A percentile compares a stretch with the other conserved stretches of the same genome.
phyloP scores from a whole-genome alignment of 1,140 invertebrate genomes.

The Sarcophaga peregrina region DNA sequence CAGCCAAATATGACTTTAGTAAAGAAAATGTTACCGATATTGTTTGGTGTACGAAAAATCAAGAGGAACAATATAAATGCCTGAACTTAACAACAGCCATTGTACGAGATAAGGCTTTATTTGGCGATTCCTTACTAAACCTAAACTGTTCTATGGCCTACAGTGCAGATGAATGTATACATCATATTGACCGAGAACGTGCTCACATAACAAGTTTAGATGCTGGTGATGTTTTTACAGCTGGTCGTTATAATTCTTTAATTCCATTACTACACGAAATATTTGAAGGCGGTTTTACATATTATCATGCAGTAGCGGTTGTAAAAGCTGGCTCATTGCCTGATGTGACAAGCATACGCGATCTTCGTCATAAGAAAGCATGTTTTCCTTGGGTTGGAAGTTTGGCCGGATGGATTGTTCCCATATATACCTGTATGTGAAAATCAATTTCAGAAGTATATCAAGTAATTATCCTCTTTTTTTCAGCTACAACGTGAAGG shows the following conservation, averaged over 20 bases:
- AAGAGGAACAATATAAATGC: slow-evolving; percentile 82
- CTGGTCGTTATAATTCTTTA: slow-evolving; percentile 91
- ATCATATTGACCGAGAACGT: slow-evolving; percentile 77
- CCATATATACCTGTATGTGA: slow-evolving; percentile 79
- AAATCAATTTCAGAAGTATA: background rate
- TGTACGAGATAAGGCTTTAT: slow-evolving; percentile 72
- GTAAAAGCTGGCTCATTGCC: slow-evolving; percentile 76
- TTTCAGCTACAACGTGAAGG: slow-evolving; percentile 83
- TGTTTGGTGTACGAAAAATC: slow-evolving; percentile 82
- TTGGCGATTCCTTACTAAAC: slow-evolving; percentile 73
- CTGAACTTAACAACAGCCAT: slow-evolving; percentile 75
- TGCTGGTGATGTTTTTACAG: slow-evolving; percentile 92
- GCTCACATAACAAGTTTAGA: slow-evolving; percentile 90
- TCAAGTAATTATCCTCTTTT: slow-evolving; percentile 4
- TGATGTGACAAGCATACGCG: slow-evolving; percentile 73
- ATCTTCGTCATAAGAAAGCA: slow-evolving; percentile 80
- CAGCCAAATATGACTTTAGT: slow-evolving; percentile 57
- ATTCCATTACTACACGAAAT: slow-evolving; percentile 88
- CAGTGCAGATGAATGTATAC: slow-evolving; percentile 86
- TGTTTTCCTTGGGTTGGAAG: slow-evolving; percentile 93
- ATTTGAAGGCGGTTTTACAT: slow-evolving; percentile 70
- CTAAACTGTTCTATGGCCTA: slow-evolving; percentile 76
- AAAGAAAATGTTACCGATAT: slow-evolving; percentile 55
- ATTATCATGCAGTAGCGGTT: slow-evolving; percentile 88
- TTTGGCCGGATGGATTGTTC: slow-evolving; percentile 92